These are phyloP conservation scores for Drosophila micromelanica DNA, from an alignment of 1,140 invertebrate genomes.

Conservation along the genomic window DNA sequence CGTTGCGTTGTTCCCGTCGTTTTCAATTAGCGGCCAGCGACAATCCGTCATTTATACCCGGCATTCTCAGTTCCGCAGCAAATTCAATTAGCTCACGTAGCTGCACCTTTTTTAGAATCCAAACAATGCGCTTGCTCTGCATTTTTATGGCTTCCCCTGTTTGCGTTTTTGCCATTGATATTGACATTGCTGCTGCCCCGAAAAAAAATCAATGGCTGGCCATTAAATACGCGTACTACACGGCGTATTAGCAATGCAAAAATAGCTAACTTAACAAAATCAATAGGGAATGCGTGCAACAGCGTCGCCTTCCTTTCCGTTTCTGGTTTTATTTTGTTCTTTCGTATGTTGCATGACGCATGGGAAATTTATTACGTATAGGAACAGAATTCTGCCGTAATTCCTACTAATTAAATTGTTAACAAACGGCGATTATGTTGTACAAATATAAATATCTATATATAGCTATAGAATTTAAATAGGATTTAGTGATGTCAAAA, in stretches of 20 bases:
- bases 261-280: constrained; percentile 39
- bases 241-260: constrained; percentile 68
- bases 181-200: constrained; percentile 63
- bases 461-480: neutral
- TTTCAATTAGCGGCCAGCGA: constrained; percentile 73
- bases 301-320: constrained; percentile 24
- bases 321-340: constrained; percentile 16
- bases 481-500: too few species aligned
- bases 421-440: neutral
- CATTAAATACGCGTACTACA: constrained; percentile 55
- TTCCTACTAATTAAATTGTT: constrained; percentile 59
- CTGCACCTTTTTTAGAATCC: constrained; percentile 43
- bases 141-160: constrained; percentile 57
- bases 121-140: constrained; percentile 25
- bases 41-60: constrained; percentile 78
- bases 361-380: constrained; percentile 52
- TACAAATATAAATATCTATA: neutral
- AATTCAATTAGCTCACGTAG: constrained; percentile 69
- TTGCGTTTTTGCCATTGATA: constrained; percentile 62
- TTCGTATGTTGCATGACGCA: constrained; percentile 52
- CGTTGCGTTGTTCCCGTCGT: constrained; percentile 64
- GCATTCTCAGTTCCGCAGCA: constrained; percentile 49
- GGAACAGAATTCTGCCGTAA: constrained; percentile 38
- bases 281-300: constrained; percentile 45
- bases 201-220: constrained; percentile 55